These are phyloP conservation scores for Heliconius sara DNA, from an alignment of 2,888 invertebrate species.

Conservation along the genomic window DNA sequence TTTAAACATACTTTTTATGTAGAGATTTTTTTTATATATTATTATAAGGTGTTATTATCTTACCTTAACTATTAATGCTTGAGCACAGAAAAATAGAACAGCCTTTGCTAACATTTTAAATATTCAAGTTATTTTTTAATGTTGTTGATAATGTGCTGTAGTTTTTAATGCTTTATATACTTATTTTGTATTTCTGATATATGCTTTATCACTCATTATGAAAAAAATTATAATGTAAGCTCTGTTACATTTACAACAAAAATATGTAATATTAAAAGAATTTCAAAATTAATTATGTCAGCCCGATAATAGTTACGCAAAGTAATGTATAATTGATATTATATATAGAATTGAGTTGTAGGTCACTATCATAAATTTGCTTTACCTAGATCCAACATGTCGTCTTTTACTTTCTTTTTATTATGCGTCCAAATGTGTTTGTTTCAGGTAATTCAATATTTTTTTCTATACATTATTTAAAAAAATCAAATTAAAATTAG, in stretches of 20 bases:
- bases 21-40: neutral
- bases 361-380: neutral
- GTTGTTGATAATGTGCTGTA: neutral
- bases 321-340: neutral
- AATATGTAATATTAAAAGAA: neutral
- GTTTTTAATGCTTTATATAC: neutral
- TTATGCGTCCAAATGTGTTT: slow-evolving; percentile 48
- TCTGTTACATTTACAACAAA: neutral
- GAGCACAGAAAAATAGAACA: slow-evolving; percentile 24
- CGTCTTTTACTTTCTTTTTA: slow-evolving; percentile 44
- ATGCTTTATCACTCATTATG: neutral
- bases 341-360: neutral
- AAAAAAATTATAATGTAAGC: neutral
- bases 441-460: slow-evolving; percentile 46
- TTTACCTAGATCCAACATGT: slow-evolving; percentile 37
- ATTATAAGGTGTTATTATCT: neutral
- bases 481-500: too few species aligned
- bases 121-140: neutral
- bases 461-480: neutral
- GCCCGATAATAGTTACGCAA: neutral
- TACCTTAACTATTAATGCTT: slow-evolving; percentile 30
- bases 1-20: neutral
- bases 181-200: neutral
- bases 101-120: neutral
- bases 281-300: neutral